Evolutionary conservation across 2,797 vertebrate genomes (phyloP).

Genomic region (Ctenosaura bakeri): DNA sequence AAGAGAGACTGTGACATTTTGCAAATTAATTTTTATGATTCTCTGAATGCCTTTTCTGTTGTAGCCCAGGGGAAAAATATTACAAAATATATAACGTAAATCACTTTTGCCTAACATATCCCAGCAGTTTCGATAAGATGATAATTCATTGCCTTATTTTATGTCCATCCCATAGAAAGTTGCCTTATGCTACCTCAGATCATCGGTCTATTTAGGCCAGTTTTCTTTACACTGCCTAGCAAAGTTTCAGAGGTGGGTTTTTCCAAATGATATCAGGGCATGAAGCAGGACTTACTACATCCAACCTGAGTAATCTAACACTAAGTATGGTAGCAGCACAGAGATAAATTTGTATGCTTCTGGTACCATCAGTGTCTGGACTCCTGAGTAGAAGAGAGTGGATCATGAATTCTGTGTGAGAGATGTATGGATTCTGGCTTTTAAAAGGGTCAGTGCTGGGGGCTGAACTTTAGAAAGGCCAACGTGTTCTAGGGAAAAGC

Average conservation of each 20-base stretch:
- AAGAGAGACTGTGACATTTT: no score
- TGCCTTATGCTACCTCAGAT: background rate
- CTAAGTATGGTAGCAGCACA: background rate
- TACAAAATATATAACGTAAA: background rate
- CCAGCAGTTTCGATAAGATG: background rate
- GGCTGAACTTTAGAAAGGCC: background rate
- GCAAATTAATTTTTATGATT: background rate
- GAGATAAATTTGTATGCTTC: no score
- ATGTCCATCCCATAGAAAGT: background rate
- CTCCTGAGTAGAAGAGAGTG: background rate
- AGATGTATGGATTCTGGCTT: background rate
- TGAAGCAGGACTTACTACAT: background rate
- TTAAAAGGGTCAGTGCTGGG: background rate
- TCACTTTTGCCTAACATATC: background rate
- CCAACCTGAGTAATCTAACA: background rate
- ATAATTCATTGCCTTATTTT: background rate
- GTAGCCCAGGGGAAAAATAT: background rate
- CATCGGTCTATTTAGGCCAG: background rate
- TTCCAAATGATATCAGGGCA: background rate
- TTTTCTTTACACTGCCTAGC: background rate
- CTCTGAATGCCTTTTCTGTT: background rate
- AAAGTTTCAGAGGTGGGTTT: background rate
- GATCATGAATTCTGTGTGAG: background rate
- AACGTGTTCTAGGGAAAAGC: background rate
- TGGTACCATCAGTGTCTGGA: no score